A percentile compares a stretch with the other conserved stretches of the same genome.
phyloP scores from a whole-genome alignment of 2,797 vertebrate genomes.

The Fistularia tabacaria region DNA sequence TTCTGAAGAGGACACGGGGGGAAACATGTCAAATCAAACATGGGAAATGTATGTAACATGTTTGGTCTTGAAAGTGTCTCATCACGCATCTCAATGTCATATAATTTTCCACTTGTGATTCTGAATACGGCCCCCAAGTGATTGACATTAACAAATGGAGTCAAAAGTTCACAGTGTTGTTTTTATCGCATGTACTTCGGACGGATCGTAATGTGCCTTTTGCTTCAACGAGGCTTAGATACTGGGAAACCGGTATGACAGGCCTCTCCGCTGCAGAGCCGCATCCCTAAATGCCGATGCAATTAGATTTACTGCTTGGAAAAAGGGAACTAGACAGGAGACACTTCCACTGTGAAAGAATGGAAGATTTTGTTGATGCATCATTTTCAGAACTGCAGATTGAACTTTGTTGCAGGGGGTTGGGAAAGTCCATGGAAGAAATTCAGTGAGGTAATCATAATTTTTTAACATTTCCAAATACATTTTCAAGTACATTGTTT shows the following conservation, averaged over 20 bases:
- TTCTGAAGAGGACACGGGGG: too few species aligned
- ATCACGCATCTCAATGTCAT: too few species aligned
- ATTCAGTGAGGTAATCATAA: too few species aligned
- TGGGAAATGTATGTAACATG: too few species aligned
- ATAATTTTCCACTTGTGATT: not conserved
- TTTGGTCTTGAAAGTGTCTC: too few species aligned
- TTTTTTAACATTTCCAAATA: too few species aligned
- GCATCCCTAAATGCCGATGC: constrained; percentile 13
- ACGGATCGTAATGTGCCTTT: constrained; percentile 10
- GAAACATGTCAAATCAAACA: too few species aligned
- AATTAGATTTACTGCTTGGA: constrained; percentile 35
- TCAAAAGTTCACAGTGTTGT: constrained; percentile 9
- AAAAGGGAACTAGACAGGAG: constrained; percentile 48
- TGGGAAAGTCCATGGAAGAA: too few species aligned
- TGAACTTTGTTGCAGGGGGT: too few species aligned
- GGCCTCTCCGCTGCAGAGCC: not conserved
- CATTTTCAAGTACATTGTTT: too few species aligned
- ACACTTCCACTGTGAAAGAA: constrained; percentile 10
- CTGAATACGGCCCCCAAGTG: not conserved
- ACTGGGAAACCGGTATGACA: constrained; percentile 18
- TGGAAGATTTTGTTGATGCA: too few species aligned
- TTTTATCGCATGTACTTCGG: constrained; percentile 8
- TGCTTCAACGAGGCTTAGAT: not conserved
- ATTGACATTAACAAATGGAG: constrained; percentile 1
- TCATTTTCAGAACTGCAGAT: too few species aligned